Base-by-base conservation (phyloP, 2,888 invertebrate species). In the Brachynemurus nebulosus region DNA sequence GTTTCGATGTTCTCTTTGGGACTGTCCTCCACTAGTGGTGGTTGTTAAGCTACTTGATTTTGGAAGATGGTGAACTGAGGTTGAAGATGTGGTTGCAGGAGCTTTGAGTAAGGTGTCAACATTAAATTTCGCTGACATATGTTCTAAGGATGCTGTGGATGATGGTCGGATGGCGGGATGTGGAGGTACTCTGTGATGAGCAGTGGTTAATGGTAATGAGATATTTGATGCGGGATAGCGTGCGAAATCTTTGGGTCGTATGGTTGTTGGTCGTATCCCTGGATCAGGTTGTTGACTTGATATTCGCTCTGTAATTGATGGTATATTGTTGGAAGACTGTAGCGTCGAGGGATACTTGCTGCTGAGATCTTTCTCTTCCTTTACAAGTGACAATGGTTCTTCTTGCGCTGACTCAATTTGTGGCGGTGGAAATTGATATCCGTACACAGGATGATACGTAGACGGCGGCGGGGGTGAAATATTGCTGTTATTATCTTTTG, bases 1-100 rank as follows among this genome's bases (percentile, higher is more conserved):
- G 61, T 92, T 92, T 50, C 89, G 71, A 57, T 88, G 86, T 50
- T 85, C 80, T 44, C 76, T 68, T 44, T 66, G 60, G 14, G 57
- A 55, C n/a, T 47, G 27, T 30, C 43, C 17, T 40, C 36, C 4
- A 12, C 18, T 2, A 11, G 17, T n/a, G 8, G 18, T 14, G 1
- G 18, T 12, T 5, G 20, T 19, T 12, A 37, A 20, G 4, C 16
- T 53, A 50, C 35, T 63, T 62, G 1, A 59, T 56, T 49, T 63
- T 62, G 1, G 52, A 27, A 48, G 5, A 43, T 18, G 1, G 55
- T 45, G 16, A 54, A 46, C 27, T 58, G 48, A 40, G 48, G 52
- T 3, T 55, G 44, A 17, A 55, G 47, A 40, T 54, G 53, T 1
- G 61, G 59, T 47, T 62, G 62, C 7, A 4, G n/a, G 30, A 11